Conservation (phyloP, 2,888 invertebrate genomes). For the Cataglyphis livida region DNA sequence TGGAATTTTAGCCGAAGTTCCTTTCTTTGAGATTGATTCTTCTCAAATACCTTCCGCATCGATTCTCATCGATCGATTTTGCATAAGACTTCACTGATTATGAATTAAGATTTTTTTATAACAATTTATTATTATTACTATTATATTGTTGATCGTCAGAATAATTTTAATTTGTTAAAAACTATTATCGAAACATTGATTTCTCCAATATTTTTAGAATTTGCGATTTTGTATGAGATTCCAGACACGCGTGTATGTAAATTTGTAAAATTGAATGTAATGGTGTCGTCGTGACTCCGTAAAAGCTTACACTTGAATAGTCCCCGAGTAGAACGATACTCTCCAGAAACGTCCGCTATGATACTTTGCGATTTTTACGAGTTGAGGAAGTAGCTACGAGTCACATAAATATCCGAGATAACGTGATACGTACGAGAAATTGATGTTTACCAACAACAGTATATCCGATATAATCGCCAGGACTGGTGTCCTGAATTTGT, state of each 20-base stretch:
- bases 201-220: background rate
- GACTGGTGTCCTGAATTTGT: constrained; percentile 53
- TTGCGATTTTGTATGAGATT: background rate
- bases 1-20: constrained; percentile 62
- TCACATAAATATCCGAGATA: constrained; percentile 16
- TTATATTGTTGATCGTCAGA: background rate
- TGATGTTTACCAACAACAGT: constrained; percentile 41
- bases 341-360: background rate
- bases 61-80: background rate
- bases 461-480: constrained; percentile 39
- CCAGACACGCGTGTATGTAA: background rate
- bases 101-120: background rate
- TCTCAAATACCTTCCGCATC: background rate
- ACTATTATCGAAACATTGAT: background rate
- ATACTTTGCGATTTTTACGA: constrained; percentile 7
- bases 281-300: background rate
- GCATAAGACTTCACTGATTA: background rate
- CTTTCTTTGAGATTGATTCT: constrained; percentile 3
- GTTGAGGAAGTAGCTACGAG: constrained; percentile 20
- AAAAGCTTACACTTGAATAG: constrained; percentile 16
- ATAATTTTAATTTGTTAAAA: background rate
- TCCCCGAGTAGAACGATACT: background rate
- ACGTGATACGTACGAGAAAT: constrained; percentile 32
- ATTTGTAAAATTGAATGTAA: background rate
- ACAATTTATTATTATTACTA: background rate